Base-by-base conservation (phyloP, 2,113 vertebrate genomes). In the Ptyas mucosa region DNA sequence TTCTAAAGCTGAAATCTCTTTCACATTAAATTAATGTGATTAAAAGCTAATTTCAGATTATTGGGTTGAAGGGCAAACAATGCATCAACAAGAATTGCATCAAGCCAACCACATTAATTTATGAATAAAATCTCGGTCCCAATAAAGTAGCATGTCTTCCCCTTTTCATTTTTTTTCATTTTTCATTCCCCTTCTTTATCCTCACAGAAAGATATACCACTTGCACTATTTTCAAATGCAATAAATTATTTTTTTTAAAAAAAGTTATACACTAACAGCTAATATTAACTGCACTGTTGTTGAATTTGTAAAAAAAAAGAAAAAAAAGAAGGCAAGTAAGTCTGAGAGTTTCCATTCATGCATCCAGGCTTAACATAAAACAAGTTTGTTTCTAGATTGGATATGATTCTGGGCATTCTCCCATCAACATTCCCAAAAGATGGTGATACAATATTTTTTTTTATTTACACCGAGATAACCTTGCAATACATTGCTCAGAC, bases 191-290 rank as follows among this genome's bases (percentile, higher is more conserved):
- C 26, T n/a, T 53, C 34, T 87, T 91, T 7, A 7, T 86, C 54
- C 88, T 91, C 89, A 93, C 69, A 90, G 46, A 93, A 94, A 96
- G 95, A 95, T 87, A 93, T 34, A 94, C 58, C 92, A 69, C 87
- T 85, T 95, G 94, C 85, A 91, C 90, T 92, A 69, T 57, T 93
- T 95, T 93, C 95, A 94, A 96, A 90, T 95, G 64, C 93, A 96
- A 97, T 96, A 96, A 95, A 94, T 96, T 97, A 81, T 39, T 95
- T 93, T 90, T 95, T 93, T 2, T 49, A 39, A 88, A 87, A 85
- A 93, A 85, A 93, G 95, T 90, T 91, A 81, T 91, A 92, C 93
- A 94, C 75, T 89, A 93, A 94, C 3, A 0, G 88, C 93, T 93
- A 93, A 94, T 5, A 1, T 49, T 85, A 18, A 94, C 91, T 92